Percentiles rank a stretch among this genome's conserved stretches.
These are phyloP conservation scores for Diploptera punctata DNA, from an alignment of 2,888 invertebrate genomes.

Conservation along the genomic window DNA sequence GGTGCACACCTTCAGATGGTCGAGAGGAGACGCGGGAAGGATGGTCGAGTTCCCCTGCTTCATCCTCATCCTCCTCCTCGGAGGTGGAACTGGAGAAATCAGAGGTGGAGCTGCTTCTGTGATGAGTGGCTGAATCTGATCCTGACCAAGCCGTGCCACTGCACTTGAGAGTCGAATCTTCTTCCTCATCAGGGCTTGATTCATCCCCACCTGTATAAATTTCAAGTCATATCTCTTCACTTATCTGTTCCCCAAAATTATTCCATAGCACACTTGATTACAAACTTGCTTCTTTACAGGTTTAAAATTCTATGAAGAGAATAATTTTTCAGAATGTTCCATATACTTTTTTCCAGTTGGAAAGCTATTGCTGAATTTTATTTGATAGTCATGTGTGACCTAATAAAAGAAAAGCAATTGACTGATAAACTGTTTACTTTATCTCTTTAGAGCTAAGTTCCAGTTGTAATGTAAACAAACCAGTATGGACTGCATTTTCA, in stretches of 20 bases:
- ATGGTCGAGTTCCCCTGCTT: neutral
- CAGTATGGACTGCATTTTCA: too few species aligned
- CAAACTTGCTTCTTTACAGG: too few species aligned
- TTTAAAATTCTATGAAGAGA: too few species aligned
- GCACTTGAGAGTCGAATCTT: slow-evolving; percentile 63
- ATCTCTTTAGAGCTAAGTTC: too few species aligned
- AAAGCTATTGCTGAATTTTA: too few species aligned
- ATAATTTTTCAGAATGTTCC: too few species aligned
- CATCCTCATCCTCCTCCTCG: slow-evolving; percentile 35
- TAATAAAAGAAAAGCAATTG: too few species aligned
- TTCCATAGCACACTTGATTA: too few species aligned
- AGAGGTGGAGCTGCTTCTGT: slow-evolving; percentile 52
- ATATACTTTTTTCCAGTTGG: too few species aligned
- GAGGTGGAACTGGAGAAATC: slow-evolving; percentile 54
- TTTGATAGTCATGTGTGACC: too few species aligned
- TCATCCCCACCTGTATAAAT: slow-evolving; percentile 56
- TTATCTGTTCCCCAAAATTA: neutral
- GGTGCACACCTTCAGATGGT: slow-evolving; percentile 17
- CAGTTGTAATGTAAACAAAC: too few species aligned
- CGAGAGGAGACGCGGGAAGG: neutral
- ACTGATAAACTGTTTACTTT: too few species aligned
- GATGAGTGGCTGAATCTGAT: slow-evolving; percentile 56
- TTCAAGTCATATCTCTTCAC: neutral
- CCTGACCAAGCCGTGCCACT: slow-evolving; percentile 56
- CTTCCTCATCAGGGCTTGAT: slow-evolving; percentile 65